phyloP scores from a whole-genome alignment of 2,888 invertebrate species.

The Pristionchus maxplancki region DNA sequence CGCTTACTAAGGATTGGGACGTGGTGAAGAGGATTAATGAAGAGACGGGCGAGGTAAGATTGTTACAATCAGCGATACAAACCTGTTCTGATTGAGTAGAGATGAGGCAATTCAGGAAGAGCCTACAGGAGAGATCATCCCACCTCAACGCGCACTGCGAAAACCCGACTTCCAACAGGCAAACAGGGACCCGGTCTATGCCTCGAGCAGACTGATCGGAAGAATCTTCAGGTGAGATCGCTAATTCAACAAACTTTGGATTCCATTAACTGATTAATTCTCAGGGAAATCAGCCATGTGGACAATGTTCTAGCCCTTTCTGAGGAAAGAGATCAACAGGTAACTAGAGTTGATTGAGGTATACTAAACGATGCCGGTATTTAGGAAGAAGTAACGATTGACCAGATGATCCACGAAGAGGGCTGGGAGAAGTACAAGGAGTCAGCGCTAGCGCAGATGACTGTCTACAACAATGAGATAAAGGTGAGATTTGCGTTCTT shows the following conservation, averaged over 20 bases:
- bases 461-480: conserved; percentile 60
- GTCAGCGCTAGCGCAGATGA: conserved; percentile 53
- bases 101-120: neutral
- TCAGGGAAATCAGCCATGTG: neutral
- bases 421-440: conserved; percentile 60
- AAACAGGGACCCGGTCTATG: conserved; percentile 65
- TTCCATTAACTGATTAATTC: neutral
- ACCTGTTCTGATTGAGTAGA: neutral
- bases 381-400: conserved; percentile 54
- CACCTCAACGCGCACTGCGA: conserved; percentile 59
- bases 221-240: conserved; percentile 71
- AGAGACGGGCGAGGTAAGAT: no score
- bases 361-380: neutral
- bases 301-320: conserved; percentile 63
- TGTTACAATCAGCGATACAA: no score
- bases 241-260: neutral
- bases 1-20: conserved; percentile 57
- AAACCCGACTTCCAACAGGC: conserved; percentile 69
- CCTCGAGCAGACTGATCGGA: conserved; percentile 71
- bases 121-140: neutral
- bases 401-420: conserved; percentile 62
- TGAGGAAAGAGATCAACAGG: conserved; percentile 55
- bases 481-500: no score
- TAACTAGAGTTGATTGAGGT: neutral
- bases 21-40: neutral